These are phyloP conservation scores for Drosophila affinis DNA, from an alignment of 2,888 invertebrate species.

Conservation along the genomic window DNA sequence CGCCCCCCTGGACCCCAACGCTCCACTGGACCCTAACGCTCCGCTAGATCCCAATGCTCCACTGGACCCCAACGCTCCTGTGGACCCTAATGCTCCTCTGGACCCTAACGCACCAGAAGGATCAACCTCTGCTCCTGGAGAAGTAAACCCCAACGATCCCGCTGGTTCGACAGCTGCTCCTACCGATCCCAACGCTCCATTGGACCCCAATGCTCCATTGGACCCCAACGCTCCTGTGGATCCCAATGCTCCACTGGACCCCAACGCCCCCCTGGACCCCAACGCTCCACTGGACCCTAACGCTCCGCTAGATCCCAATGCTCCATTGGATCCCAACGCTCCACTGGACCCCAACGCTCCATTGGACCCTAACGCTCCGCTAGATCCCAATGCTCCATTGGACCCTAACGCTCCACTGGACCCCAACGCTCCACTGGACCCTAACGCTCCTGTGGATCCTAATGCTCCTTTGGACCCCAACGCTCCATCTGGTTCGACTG, in stretches of 20 bases:
- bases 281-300: background rate
- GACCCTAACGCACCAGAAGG: background rate
- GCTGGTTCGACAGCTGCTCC: conserved; percentile 24
- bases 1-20: background rate
- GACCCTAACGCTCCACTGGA: conserved; percentile 1
- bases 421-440: conserved; percentile 26
- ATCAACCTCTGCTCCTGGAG: too few relatives aligned
- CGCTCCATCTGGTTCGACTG: background rate
- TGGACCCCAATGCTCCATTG: background rate
- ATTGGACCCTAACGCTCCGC: background rate
- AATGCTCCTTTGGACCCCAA: conserved; percentile 24
- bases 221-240: background rate
- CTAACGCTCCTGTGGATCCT: conserved; percentile 5
- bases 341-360: conserved; percentile 41
- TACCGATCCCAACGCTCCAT: background rate
- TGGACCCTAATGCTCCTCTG: background rate
- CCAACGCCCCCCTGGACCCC: background rate
- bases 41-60: conserved; percentile 25
- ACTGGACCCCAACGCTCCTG: too few relatives aligned
- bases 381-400: conserved; percentile 31
- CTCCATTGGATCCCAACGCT: conserved; percentile 31
- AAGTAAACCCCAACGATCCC: conserved; percentile 18
- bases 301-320: background rate
- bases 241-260: conserved; percentile 38
- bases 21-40: conserved; percentile 4